Conservation (phyloP, 2,888 invertebrate genomes). For the Leucania comma region DNA sequence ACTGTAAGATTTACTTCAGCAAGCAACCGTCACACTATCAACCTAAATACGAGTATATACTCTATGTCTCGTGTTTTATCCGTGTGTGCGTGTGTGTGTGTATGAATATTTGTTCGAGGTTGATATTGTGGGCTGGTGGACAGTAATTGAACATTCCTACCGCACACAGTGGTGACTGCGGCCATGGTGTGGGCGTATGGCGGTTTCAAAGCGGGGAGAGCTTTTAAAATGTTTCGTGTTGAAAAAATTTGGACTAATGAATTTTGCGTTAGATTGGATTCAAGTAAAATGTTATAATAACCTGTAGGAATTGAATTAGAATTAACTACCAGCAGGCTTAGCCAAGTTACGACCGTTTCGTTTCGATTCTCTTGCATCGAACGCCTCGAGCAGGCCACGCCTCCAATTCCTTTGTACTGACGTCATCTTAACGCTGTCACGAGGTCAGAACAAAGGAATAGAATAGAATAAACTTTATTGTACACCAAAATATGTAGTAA, state of each 20-base stretch:
- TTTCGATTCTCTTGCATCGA: too few species aligned
- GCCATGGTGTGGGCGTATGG: neutral
- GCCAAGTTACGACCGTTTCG: too few species aligned
- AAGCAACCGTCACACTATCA: neutral
- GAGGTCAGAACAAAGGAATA: too few species aligned
- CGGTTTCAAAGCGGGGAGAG: neutral
- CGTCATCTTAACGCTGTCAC: too few species aligned
- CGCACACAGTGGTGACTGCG: neutral
- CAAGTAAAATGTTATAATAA: too few species aligned
- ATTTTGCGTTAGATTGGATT: neutral
- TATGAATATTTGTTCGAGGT: constrained; percentile 20
- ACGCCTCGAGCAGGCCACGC: too few species aligned
- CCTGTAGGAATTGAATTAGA: neutral
- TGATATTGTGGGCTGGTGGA: neutral
- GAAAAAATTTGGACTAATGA: neutral
- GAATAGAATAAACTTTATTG: too few species aligned
- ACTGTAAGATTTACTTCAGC: too few species aligned
- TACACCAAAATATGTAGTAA: too few species aligned
- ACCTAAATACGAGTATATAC: neutral
- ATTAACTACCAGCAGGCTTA: too few species aligned
- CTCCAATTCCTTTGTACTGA: too few species aligned
- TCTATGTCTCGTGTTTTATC: neutral
- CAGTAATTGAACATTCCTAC: constrained; percentile 29
- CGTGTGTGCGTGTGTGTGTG: neutral
- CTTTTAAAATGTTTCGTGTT: neutral